A percentile compares a stretch with the other conserved stretches of the same genome.
Evolutionary conservation across 1,140 invertebrate species (phyloP).

Genomic region (Magallana angulata): DNA sequence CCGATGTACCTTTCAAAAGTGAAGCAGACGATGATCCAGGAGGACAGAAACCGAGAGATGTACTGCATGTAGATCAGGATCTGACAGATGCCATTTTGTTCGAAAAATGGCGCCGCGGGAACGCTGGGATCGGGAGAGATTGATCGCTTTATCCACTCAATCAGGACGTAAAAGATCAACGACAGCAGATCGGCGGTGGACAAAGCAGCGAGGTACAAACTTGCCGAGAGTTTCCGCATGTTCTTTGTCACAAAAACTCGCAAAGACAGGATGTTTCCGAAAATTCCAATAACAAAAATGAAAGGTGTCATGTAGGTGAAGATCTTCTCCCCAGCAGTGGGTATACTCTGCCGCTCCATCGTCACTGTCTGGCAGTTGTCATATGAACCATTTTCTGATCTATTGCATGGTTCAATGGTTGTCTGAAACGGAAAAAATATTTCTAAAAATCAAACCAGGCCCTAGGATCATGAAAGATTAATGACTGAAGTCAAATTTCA

Average conservation of each 20-base stretch:
- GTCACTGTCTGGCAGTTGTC: background rate
- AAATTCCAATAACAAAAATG: slow-evolving; percentile 69
- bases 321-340: slow-evolving; percentile 5
- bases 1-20: slow-evolving; percentile 76
- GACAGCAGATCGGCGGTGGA: slow-evolving; percentile 65
- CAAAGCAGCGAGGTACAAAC: slow-evolving; percentile 67
- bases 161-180: slow-evolving; percentile 64
- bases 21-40: slow-evolving; percentile 76
- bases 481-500: too few relatives aligned
- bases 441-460: too few relatives aligned
- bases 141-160: slow-evolving; percentile 51
- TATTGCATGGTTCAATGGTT: background rate
- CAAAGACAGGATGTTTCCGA: slow-evolving; percentile 71
- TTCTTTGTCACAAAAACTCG: slow-evolving; percentile 72
- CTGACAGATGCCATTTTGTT: slow-evolving; percentile 71
- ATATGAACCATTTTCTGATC: background rate
- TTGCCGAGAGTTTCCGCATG: slow-evolving; percentile 72
- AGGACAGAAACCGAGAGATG: slow-evolving; percentile 72
- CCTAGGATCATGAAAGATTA: too few relatives aligned
- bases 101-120: slow-evolving; percentile 59
- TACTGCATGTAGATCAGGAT: slow-evolving; percentile 69
- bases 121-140: slow-evolving; percentile 26
- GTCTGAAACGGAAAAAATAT: background rate
- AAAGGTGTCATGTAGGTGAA: slow-evolving; percentile 54
- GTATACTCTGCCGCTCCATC: background rate